phyloP scores from a whole-genome alignment of 2,113 vertebrate species.

The Rhadina sibilatrix region DNA sequence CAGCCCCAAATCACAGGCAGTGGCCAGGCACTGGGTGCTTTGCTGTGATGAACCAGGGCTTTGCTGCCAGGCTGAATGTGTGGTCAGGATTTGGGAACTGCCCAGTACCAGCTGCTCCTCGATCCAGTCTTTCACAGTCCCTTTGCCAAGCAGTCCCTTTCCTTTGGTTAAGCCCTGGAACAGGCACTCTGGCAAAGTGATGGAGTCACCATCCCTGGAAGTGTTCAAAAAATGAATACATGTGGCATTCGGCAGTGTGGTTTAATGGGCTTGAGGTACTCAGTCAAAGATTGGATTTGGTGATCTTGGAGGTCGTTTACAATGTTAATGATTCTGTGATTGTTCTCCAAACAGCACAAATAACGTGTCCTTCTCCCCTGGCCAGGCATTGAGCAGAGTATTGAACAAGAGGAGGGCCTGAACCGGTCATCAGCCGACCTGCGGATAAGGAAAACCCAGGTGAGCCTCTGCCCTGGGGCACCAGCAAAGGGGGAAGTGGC shows the following conservation, averaged over 20 bases:
- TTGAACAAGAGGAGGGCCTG: slow-evolving; percentile 92
- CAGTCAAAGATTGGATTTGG: fast-evolving
- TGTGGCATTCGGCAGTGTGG: not conserved
- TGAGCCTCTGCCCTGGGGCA: slow-evolving; percentile 34
- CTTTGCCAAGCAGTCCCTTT: not conserved
- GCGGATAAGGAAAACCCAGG: slow-evolving; percentile 97
- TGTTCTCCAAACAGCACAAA: not conserved
- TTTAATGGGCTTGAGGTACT: not conserved
- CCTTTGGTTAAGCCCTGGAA: not conserved
- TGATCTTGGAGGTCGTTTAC: not conserved
- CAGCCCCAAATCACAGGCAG: not conserved
- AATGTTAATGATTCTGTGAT: not conserved
- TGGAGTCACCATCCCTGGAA: not conserved
- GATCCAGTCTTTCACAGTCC: not conserved
- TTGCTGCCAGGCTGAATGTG: not conserved
- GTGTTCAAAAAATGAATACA: not conserved
- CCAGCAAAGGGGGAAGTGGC: fast-evolving
- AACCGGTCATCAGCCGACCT: slow-evolving; percentile 92
- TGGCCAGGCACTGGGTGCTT: not conserved
- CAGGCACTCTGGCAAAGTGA: not conserved
- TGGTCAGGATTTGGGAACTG: not conserved
- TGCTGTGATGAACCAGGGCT: not conserved
- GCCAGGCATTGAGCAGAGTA: slow-evolving; percentile 91
- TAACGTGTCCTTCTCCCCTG: not conserved
- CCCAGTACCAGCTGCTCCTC: not conserved